phyloP scores from a whole-genome alignment of 2,113 vertebrate species.

The Macroglossus sobrinus region DNA sequence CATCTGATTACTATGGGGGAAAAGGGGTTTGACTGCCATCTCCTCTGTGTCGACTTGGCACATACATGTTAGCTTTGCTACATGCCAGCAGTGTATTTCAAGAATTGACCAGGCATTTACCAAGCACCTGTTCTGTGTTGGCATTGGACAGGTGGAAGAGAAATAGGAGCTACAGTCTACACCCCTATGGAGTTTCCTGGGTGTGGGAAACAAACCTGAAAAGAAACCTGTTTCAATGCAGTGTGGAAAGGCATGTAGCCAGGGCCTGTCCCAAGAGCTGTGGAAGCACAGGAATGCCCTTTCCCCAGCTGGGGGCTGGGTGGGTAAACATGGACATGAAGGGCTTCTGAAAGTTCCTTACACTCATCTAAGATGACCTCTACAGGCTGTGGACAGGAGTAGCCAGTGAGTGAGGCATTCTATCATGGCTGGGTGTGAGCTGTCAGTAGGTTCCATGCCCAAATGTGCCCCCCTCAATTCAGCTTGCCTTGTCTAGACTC shows the following conservation, averaged over 20 bases:
- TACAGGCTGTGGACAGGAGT: background rate
- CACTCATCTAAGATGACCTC: background rate
- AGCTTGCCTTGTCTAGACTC: background rate
- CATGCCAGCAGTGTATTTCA: background rate
- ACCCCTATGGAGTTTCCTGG: background rate
- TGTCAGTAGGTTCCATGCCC: background rate
- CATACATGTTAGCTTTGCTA: background rate
- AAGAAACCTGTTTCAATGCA: background rate
- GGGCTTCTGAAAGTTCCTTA: background rate
- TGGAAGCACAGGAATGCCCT: background rate
- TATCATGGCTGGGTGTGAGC: background rate
- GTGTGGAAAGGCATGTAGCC: background rate
- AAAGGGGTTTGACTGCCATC: background rate
- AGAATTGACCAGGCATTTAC: background rate
- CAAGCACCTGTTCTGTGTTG: background rate
- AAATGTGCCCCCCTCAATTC: background rate
- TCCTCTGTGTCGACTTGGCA: background rate
- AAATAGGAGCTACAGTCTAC: background rate
- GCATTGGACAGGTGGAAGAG: background rate
- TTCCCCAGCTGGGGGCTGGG: background rate
- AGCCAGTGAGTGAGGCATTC: background rate
- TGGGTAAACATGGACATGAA: too few relatives aligned
- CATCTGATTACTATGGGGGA: background rate
- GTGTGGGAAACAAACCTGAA: background rate
- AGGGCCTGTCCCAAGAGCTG: background rate